Percentiles rank a stretch among this genome's conserved stretches.
Conservation (phyloP, 2,797 vertebrate genomes). For the Anableps anableps region DNA sequence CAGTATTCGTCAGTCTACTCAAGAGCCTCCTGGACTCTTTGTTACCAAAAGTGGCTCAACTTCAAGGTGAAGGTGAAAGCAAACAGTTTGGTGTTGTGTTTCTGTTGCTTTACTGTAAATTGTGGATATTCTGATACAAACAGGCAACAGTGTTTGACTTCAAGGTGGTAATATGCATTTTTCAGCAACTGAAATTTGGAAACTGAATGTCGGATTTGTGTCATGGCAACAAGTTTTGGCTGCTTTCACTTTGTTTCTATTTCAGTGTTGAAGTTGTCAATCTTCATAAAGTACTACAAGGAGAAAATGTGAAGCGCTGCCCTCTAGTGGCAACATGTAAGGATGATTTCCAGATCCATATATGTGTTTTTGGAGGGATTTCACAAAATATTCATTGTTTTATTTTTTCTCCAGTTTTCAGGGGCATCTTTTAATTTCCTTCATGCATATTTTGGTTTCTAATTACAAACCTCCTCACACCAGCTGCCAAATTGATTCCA, state of each 20-base stretch:
- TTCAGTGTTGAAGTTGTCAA: constrained; percentile 10
- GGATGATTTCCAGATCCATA: neutral
- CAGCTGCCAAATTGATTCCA: neutral
- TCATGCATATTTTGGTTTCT: neutral
- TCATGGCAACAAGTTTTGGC: constrained; percentile 64
- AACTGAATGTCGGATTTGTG: constrained; percentile 65
- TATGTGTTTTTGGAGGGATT: neutral
- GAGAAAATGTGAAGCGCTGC: neutral
- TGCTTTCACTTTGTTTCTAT: constrained; percentile 36
- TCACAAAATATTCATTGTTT: neutral
- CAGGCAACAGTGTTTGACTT: constrained; percentile 50
- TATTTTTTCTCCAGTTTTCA: neutral
- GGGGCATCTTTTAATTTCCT: neutral
- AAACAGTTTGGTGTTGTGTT: constrained; percentile 34
- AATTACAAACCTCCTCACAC: neutral
- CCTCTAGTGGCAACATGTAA: neutral
- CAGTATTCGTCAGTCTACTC: constrained; percentile 50
- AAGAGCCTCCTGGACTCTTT: constrained; percentile 40
- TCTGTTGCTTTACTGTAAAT: constrained; percentile 49
- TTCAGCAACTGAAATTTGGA: constrained; percentile 63
- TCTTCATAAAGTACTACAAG: constrained; percentile 15
- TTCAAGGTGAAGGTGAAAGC: constrained; percentile 30
- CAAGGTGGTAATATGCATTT: constrained; percentile 58
- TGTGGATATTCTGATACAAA: constrained; percentile 54
- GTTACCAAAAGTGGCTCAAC: constrained; percentile 26